Base-by-base conservation (phyloP, 2,888 invertebrate genomes). In the Carabus problematicus region DNA sequence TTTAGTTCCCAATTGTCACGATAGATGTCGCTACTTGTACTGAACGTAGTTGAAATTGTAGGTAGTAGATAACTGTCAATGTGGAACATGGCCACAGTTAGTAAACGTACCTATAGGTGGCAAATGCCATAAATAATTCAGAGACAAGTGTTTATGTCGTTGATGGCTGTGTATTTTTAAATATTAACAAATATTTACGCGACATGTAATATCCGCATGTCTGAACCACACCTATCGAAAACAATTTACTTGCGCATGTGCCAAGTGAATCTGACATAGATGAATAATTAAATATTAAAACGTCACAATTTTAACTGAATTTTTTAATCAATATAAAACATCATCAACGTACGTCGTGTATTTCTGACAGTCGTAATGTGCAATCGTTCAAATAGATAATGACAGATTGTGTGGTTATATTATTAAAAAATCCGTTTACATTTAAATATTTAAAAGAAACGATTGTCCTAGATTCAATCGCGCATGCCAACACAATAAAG, bases 401-500 rank as follows among this genome's bases (percentile, higher is more conserved):
- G 55, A 55, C 55, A 55, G 9, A 39, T n/a, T 29, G 29, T 29
- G 29, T 29, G 6, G 29, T 29, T 29, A 29, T 29, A 6, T 29
- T 29, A 29, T 29, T 29, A 29, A 29, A 29, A 29, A 29, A 29
- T 29, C 29, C 29, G 29, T 3, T 29, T 29, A 6, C 2, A 29
- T 29, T 29, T 56, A 39, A 29, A 64, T 58, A 49, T 52, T 64
- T 12, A 45, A 59, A 58, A 64, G 29, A 29, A 56, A 58, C 47
- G 52, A 64, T 58, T 63, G 63, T 70, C 52, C 64, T 59, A 58
- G 64, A 64, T 64, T 64, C 58, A 70, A 64, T 68, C 67, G 71
- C 71, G 71, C 71, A 71, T 71, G 71, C 43, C 67, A 62, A 42
- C 29, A 61, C 54, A 64, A 43, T 66, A 73, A 72, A 73, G 70